Base-by-base conservation (phyloP, 2,888 invertebrate genomes). In the Ichneumoninae sp. region DNA sequence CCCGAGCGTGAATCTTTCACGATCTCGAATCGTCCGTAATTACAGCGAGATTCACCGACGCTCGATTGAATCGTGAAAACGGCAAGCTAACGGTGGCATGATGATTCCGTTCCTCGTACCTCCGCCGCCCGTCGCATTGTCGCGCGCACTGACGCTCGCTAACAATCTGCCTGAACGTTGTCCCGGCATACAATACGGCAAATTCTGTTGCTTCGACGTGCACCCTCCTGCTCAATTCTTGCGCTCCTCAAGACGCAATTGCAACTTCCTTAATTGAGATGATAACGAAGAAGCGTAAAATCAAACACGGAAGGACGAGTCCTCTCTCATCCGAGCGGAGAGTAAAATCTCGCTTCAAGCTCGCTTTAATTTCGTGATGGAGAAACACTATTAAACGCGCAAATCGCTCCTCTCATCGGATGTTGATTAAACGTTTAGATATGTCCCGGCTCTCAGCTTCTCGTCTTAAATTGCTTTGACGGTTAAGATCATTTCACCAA, bases 11-110 rank as follows among this genome's bases (percentile, higher is more conserved):
- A 88, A 88, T 87, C 87, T 87, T 89, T 80, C 87, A 80, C 84
- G 82, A 80, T 86, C 87, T 84, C 86, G 75, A 86, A 86, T 85
- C 78, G 84, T 84, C 68, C 80, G 83, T 88, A 89, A 89, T 89
- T 89, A 88, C 87, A 85, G 83, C 87, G 85, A 87, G 52, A 78
- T 82, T 86, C 87, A 81, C 7, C 86, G 82, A 80, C 85, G 79
- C 82, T 87, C 86, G 87, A 89, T 88, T 88, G 87, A 87, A 85
- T 87, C 86, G 40, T 30, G 30, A 50, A 74, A 74, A 62, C 26
- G 65, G 19, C n/a, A 19, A 65, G 19, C 44, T 33, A 62, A 30
- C 62, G n/a, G 16, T n/a, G 16, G 33, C 33, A 33, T 16, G 62
- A 62, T 30, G 62, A 30, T n/a, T 13, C 10, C 33, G 62, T 57